Evolutionary conservation across 2,113 vertebrate species (phyloP).

Genomic region (Ornithorhynchus anatinus): DNA sequence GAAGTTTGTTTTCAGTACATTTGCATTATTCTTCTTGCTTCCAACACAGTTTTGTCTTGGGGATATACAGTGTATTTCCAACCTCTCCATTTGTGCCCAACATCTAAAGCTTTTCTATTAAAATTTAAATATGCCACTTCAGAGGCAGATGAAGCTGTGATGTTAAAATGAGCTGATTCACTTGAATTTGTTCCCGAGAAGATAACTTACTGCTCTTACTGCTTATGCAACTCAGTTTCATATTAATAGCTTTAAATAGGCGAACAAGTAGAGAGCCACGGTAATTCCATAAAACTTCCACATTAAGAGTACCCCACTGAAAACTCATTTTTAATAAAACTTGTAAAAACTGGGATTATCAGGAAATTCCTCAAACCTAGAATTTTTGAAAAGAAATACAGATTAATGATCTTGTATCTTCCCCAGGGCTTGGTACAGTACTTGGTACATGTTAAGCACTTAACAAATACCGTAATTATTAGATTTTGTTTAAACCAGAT

Average conservation of each 20-base stretch:
- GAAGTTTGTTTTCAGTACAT: constrained; percentile 47
- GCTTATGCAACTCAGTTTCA: constrained; percentile 53
- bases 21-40: constrained; percentile 22
- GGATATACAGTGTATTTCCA: constrained; percentile 58
- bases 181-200: constrained; percentile 49
- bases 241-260: constrained; percentile 48
- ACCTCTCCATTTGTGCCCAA: constrained; percentile 28
- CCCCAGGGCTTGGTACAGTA: too few species aligned
- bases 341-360: too few species aligned
- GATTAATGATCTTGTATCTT: too few species aligned
- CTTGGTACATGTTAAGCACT: too few species aligned
- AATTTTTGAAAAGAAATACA: too few species aligned
- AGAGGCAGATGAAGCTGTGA: constrained; percentile 50
- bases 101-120: constrained; percentile 49
- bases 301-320: background rate
- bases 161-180: constrained; percentile 57
- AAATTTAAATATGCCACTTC: constrained; percentile 64
- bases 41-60: constrained; percentile 39
- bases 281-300: constrained; percentile 3
- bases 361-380: background rate
- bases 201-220: constrained; percentile 45
- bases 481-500: too few species aligned
- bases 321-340: too few species aligned
- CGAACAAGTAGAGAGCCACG: background rate
- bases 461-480: too few species aligned